Percentiles rank a stretch among this genome's conserved stretches.
Conservation (phyloP, 2,888 invertebrate genomes). For the Lasioglossum marginatum region DNA sequence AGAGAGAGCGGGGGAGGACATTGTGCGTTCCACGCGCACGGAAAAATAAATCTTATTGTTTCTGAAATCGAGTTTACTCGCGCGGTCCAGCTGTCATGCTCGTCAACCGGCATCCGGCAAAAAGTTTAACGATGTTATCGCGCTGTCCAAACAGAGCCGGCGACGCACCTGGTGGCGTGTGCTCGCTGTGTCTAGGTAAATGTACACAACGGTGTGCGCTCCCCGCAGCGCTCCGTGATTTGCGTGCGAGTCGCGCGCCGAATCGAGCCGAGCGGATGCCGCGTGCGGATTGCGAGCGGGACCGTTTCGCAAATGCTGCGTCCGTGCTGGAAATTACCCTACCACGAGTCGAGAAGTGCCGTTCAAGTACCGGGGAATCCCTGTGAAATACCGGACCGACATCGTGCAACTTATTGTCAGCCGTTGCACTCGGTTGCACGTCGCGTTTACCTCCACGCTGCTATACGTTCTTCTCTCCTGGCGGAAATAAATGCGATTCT, state of each 20-base stretch:
- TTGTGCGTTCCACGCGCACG: conserved; percentile 56
- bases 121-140: conserved; percentile 74
- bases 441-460: not conserved
- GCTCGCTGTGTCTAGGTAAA: conserved; percentile 38
- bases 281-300: not conserved
- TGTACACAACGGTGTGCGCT: conserved; percentile 50
- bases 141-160: conserved; percentile 69
- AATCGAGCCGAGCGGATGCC: not conserved
- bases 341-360: conserved; percentile 13
- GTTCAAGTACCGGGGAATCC: conserved; percentile 33
- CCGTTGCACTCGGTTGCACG: conserved; percentile 17
- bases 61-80: conserved; percentile 71
- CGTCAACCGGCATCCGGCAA: conserved; percentile 66
- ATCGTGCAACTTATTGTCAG: conserved; percentile 39
- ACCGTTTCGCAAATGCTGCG: conserved; percentile 23
- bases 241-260: conserved; percentile 6
- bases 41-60: conserved; percentile 74
- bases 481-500: not conserved
- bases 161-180: conserved; percentile 48
- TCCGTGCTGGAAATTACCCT: conserved; percentile 42
- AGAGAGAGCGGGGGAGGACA: conserved; percentile 11
- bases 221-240: not conserved
- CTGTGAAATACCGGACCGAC: conserved; percentile 26
- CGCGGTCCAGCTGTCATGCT: conserved; percentile 66
- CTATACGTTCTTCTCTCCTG: too few species aligned